Evolutionary conservation across 2,113 vertebrate species (phyloP), one percentile per base, ranked within the genome.

Genomic region (Aphyosemion australe): DNA sequence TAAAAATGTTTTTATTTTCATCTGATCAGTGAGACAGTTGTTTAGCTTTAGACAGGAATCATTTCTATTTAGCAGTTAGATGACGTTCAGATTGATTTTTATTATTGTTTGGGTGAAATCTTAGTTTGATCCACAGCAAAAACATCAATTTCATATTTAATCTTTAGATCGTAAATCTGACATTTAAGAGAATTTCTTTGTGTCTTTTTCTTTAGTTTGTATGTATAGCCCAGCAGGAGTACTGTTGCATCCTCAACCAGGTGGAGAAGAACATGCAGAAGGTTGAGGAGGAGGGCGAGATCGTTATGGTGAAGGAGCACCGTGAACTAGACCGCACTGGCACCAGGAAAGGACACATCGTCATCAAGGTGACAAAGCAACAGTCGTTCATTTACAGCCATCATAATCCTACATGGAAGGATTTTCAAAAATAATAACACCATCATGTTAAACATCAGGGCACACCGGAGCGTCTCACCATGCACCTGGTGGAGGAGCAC

Each of bases 251-350:
- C 85, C 95, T 99, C 72, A 99, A 99, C 84, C 97, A 99, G 88
- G 97, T 99, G 67, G 97, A 99, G 90, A 98, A 99, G 91, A 99
- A 99, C 91, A 99, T 99, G 97, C 97, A 99, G 90, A 98, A 97
- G 79, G 97, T 98, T 1, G 97, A 99, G 81, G 97, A 99, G 78
- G 97, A 99, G 82, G 97, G 97, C 4, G 97, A 99, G 90, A 99
- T 99, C 9, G 97, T 99, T 41, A 99, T 99, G 97, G 97, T 99
- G 80, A 99, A 98, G 86, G 97, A 99, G 18, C 97, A 99, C 79
- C 91, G 97, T 2, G 97, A 99, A 74, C 94, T 99, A 52, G 97
- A 99, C 87, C 94, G 97, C 48, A 99, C 97, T 4, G 97, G 97
- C 47, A 99, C 97, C 70, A 93, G 97, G n/a, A 99, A 99, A 88